Conservation (phyloP, 2,888 invertebrate genomes). For the Polyploca ridens region DNA sequence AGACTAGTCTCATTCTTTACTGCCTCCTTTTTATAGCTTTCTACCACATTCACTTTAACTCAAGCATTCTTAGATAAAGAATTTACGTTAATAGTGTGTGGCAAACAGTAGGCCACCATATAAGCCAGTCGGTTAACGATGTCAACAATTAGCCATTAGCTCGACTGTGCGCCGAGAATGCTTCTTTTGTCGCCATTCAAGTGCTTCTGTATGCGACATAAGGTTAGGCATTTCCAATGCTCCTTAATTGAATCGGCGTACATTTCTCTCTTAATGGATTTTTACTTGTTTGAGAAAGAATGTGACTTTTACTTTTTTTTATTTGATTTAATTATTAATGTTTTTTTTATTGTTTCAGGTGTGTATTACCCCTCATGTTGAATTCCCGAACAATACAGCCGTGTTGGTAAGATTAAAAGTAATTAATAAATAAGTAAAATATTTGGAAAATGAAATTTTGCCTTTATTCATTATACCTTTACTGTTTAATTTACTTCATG, state of each 20-base stretch:
- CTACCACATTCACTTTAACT: constrained; percentile 1
- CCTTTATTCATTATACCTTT: not conserved
- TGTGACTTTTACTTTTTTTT: too few species aligned
- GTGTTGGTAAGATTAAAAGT: not conserved
- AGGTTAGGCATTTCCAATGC: not conserved
- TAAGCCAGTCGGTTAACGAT: constrained; percentile 21
- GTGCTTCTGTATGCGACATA: constrained; percentile 32
- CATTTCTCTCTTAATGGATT: not conserved
- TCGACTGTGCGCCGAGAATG: constrained; percentile 40
- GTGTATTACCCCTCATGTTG: not conserved
- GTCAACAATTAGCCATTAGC: constrained; percentile 41
- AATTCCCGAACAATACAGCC: not conserved
- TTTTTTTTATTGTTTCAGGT: not conserved
- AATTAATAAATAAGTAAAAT: not conserved
- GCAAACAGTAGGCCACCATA: constrained; percentile 9
- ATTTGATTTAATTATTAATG: not conserved
- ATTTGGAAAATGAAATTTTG: not conserved
- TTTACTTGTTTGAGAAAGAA: not conserved
- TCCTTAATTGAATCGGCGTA: not conserved
- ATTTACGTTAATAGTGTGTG: constrained; percentile 7
- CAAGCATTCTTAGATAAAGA: constrained; percentile 4
- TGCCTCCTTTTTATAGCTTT: not conserved
- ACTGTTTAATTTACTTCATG: too few species aligned
- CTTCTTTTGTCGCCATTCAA: constrained; percentile 41
- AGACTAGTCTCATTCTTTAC: not conserved